A percentile compares a stretch with the other conserved stretches of the same genome.
Conservation (phyloP, 2,113 vertebrate genomes). For the Amphilophus citrinellus region DNA sequence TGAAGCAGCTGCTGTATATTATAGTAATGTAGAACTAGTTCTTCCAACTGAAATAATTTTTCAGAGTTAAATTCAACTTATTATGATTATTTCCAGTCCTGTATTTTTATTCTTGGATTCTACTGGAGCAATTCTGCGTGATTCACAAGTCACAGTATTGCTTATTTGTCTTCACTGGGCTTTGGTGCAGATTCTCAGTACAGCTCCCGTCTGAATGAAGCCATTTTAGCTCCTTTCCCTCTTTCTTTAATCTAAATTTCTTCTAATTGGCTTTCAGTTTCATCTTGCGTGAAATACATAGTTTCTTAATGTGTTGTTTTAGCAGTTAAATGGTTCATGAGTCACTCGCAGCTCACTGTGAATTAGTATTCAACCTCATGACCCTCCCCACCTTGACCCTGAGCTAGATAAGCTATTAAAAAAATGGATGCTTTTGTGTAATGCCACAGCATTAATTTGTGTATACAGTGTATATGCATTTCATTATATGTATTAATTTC, state of each 20-base stretch:
- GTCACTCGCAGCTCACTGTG: neutral
- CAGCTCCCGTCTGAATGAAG: neutral
- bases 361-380: neutral
- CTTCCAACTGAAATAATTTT: neutral
- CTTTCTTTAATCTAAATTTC: neutral
- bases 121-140: neutral
- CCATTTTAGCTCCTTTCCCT: neutral
- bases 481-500: neutral
- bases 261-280: neutral
- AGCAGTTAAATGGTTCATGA: neutral
- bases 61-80: neutral
- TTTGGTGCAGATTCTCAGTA: too few relatives aligned
- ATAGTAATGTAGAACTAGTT: neutral
- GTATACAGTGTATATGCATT: neutral
- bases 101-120: neutral
- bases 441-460: neutral
- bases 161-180: neutral
- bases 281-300: rapidly evolving
- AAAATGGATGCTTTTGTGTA: neutral
- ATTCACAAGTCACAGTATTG: neutral
- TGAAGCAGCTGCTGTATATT: neutral
- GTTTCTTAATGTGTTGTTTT: neutral
- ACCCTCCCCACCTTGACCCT: neutral
- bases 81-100: neutral
- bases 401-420: neutral